phyloP scores from a whole-genome alignment of 2,113 vertebrate genomes.

The Rhodinocichla rosea region DNA sequence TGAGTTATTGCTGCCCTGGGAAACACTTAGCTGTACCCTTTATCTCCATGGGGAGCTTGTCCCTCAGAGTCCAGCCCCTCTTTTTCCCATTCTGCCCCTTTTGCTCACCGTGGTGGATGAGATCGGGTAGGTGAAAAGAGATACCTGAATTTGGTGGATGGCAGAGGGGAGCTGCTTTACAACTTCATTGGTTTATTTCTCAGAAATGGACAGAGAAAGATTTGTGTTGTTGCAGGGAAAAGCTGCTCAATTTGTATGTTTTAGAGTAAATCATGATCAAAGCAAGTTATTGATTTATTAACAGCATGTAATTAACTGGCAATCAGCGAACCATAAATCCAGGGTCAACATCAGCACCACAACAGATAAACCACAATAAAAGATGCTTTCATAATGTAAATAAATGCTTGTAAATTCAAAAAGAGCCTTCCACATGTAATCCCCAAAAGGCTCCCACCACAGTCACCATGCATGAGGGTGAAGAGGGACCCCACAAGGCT shows the following conservation, averaged over 20 bases:
- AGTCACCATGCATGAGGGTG: fast-evolving
- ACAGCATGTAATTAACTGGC: not conserved
- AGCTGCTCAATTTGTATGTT: not conserved
- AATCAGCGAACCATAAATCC: not conserved
- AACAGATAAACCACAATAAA: not conserved
- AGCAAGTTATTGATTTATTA: constrained; percentile 21
- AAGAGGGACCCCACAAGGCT: not conserved
- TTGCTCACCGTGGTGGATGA: fast-evolving
- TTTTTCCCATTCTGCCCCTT: not conserved
- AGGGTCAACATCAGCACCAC: not conserved
- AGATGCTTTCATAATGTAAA: not conserved
- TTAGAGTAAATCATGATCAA: constrained; percentile 10
- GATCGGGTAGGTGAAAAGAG: not conserved
- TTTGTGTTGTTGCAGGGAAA: not conserved
- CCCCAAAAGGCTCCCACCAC: not conserved
- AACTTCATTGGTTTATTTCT: not conserved
- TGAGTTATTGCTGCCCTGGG: not conserved
- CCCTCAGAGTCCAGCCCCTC: not conserved
- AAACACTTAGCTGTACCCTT: not conserved
- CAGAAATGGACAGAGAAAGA: not conserved
- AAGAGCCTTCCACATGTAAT: not conserved
- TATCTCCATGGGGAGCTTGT: not conserved
- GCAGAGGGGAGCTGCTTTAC: not conserved
- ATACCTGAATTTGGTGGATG: not conserved
- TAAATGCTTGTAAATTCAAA: not conserved